These are phyloP conservation scores for Chamaea fasciata DNA, from an alignment of 2,113 vertebrate species.

Conservation along the genomic window DNA sequence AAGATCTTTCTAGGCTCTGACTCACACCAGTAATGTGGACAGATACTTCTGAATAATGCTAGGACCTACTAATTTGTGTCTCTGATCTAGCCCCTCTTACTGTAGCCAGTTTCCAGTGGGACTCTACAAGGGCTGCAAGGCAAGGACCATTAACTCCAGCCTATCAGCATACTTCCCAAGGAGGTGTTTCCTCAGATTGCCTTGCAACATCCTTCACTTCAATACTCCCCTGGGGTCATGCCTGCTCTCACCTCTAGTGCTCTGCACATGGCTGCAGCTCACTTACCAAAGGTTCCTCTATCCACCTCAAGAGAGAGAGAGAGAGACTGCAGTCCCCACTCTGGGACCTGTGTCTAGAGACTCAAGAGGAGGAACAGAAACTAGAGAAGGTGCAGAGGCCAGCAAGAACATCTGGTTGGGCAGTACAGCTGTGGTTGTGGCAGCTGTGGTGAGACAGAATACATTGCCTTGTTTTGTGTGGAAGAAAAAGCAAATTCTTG, in stretches of 20 bases:
- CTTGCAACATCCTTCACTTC: fast-evolving
- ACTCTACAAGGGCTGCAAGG: background rate
- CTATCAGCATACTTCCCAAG: background rate
- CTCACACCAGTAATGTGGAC: background rate
- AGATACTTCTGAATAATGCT: background rate
- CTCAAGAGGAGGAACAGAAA: background rate
- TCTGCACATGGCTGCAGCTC: fast-evolving
- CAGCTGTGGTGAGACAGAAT: background rate
- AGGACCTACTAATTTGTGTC: background rate
- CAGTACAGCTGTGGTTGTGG: fast-evolving
- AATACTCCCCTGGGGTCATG: fast-evolving
- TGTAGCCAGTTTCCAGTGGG: background rate
- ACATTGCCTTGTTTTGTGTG: background rate
- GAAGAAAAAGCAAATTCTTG: background rate
- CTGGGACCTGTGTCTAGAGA: background rate
- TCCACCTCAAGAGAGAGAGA: background rate
- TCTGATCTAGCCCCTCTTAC: background rate
- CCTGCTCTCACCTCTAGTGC: background rate
- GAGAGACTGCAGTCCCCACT: background rate
- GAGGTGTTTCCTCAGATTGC: background rate
- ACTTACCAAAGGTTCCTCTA: background rate
- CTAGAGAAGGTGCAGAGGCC: background rate
- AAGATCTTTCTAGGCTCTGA: background rate
- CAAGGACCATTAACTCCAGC: background rate
- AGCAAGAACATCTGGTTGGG: background rate